Evolutionary conservation across 2,888 invertebrate species (phyloP), one percentile per base, ranked within the genome.

Genomic region (Flexamia atlantica): DNA sequence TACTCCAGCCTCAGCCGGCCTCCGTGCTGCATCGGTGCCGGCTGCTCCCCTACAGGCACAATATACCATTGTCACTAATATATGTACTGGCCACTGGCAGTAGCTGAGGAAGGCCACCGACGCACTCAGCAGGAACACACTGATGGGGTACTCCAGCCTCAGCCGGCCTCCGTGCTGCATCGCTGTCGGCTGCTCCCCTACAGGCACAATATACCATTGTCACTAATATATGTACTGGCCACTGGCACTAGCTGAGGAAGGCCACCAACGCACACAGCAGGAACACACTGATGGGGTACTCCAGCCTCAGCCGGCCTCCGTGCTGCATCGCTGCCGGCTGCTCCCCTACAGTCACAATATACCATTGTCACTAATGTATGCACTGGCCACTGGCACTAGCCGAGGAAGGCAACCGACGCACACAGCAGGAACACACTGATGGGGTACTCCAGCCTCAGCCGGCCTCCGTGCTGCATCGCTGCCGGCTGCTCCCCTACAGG

Each of bases 271-370:
- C 92, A 90, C 95, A 95, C 86, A 95, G 92, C 42, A 95, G 92
- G 85, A 94, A 94, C 68, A 94, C 94, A 81, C 94, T 93, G 50
- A 95, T 91, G 0, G 95, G 95, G 89, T 95, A 95, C 88, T 95
- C 94, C 70, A 95, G 92, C 42, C 94, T 92, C 46, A 94, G 91
- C 89, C 94, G 94, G 0, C 94, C 94, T 82, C 95, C 96, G 87
- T 95, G 95, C 90, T 96, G 96, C 95, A 96, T 96, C 68, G 96
- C 96, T 80, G 96, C 96, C 87, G 96, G 96, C 90, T 96, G 95
- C 90, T 97, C 96, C 86, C 95, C 96, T 96, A 53, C 3, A 60
- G 12, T 9, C 2, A 20, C 23, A 23, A 70, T n/a, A 32, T 25
- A 32, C n/a, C 1, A n/a, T 17, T 9, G 32, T 70, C 25, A 70